Base-by-base conservation (phyloP, 2,113 vertebrate species). In the Cromileptes altivelis region DNA sequence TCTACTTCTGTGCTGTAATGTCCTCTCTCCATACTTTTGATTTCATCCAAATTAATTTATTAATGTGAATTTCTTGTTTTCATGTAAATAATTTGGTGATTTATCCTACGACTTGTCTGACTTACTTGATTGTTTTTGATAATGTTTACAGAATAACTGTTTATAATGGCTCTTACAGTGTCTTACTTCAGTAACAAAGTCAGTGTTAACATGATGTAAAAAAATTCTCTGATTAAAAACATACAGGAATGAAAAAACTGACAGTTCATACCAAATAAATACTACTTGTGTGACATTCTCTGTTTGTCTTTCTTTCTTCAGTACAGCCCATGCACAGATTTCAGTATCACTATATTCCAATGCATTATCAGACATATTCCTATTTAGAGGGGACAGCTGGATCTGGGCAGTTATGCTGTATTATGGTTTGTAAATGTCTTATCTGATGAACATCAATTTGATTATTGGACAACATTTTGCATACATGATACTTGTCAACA, bases 181-280 rank as follows among this genome's bases (percentile, higher is more conserved):
- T 70, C 50, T 63, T 76, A 55, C 52, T 56, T 82, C 17, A 67
- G 55, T 67, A 78, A 71, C 42, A 61, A 50, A 70, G 25, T 53
- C 27, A 45, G 50, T 88, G 67, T 87, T 75, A 52, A 88, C 19
- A 62, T 75, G 52, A 82, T 82, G 78, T 88, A 72, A 84, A 86
- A 84, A 86, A 70, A 19, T 47, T 84, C 18, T 83, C 57, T 71
- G 12, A 79, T 63, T 78, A 23, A 70, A 81, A 83, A 64, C 27
- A 14, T 75, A 49, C 14, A 56, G 23, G 19, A 78, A 80, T 53
- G 11, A 81, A 70, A 70, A 57, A 57, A 21, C 6, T 1, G 37
- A 80, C 40, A 57, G 15, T 78, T 90, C 57, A 65, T 75, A 86
- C 75, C 74, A 93, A 92, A 94, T 91, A 93, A 94, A 93, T 73